Conservation (phyloP, 2,113 vertebrate genomes). For the Pseudorasbora parva region DNA sequence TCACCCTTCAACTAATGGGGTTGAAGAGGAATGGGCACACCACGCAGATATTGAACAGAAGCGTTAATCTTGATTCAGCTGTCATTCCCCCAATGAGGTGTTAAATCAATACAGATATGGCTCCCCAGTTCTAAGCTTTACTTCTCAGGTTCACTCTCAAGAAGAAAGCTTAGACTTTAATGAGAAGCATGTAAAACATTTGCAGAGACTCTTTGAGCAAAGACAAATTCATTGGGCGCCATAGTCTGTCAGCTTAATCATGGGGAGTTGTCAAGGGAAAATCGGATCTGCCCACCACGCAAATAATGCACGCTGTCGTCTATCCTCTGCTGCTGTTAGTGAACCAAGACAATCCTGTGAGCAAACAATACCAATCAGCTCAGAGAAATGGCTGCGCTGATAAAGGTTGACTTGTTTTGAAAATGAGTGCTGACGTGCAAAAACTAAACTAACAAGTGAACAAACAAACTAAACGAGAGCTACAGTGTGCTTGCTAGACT, state of each 20-base stretch:
- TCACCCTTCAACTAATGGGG: conserved; percentile 65
- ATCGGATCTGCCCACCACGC: conserved; percentile 26
- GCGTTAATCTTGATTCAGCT: conserved; percentile 77
- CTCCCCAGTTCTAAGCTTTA: conserved; percentile 66
- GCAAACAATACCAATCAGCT: conserved; percentile 17
- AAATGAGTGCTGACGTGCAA: conserved; percentile 21
- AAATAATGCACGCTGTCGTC: conserved; percentile 26
- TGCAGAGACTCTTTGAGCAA: conserved; percentile 41
- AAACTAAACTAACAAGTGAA: conserved; percentile 8
- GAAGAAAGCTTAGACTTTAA: conserved; percentile 66
- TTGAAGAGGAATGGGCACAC: conserved; percentile 63
- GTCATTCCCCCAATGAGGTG: conserved; percentile 74
- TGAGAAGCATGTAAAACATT: conserved; percentile 66
- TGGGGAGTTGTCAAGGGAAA: conserved; percentile 40
- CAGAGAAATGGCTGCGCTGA: conserved; percentile 14
- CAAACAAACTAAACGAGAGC: neutral
- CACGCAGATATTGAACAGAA: conserved; percentile 61
- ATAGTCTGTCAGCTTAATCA: conserved; percentile 43
- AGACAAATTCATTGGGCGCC: conserved; percentile 42
- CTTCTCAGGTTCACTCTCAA: conserved; percentile 63
- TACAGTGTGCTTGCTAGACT: neutral
- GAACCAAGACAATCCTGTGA: conserved; percentile 33
- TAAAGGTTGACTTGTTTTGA: conserved; percentile 45
- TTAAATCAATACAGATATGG: conserved; percentile 77
- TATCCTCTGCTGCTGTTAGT: neutral